Percentiles rank a stretch among this genome's conserved stretches.
These are phyloP conservation scores for Acleris laterana DNA, from an alignment of 2,888 invertebrate species.

Conservation along the genomic window DNA sequence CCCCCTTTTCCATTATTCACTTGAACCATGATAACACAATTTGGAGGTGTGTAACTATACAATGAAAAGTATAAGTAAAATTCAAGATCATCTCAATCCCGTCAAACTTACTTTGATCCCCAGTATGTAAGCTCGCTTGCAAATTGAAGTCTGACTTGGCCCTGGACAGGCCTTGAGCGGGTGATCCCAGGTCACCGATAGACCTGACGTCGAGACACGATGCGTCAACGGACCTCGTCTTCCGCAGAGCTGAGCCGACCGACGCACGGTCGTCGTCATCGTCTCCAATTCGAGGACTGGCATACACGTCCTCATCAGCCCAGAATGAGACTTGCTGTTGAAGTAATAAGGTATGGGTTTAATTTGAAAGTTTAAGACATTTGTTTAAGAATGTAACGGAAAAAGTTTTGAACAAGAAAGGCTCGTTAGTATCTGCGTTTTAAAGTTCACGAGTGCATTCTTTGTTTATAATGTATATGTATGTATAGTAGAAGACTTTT, in stretches of 20 bases:
- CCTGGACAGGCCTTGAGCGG: conserved; percentile 87
- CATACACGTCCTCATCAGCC: conserved; percentile 90
- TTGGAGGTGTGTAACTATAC: too few relatives aligned
- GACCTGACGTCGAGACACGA: conserved; percentile 93
- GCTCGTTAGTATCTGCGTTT: too few relatives aligned
- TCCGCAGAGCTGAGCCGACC: conserved; percentile 91
- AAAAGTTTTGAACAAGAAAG: not conserved
- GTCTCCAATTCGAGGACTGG: conserved; percentile 84
- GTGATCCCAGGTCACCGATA: conserved; percentile 86
- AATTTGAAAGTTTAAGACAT: not conserved
- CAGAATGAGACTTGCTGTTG: conserved; percentile 91
- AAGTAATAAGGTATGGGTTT: conserved; percentile 24
- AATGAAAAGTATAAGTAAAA: too few relatives aligned
- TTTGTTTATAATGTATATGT: too few relatives aligned
- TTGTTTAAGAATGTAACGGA: too few relatives aligned
- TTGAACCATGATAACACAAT: too few relatives aligned
- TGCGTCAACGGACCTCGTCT: conserved; percentile 95
- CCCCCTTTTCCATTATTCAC: too few relatives aligned
- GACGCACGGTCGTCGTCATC: conserved; percentile 90
- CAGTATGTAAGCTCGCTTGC: conserved; percentile 88
- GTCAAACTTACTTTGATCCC: conserved; percentile 85
- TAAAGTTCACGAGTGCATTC: too few relatives aligned
- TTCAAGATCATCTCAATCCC: too few relatives aligned
- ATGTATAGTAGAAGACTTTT: too few relatives aligned
- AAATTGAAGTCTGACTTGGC: conserved; percentile 95